These are phyloP conservation scores for Laticauda colubrina DNA, from an alignment of 2,113 vertebrate genomes.

Conservation along the genomic window DNA sequence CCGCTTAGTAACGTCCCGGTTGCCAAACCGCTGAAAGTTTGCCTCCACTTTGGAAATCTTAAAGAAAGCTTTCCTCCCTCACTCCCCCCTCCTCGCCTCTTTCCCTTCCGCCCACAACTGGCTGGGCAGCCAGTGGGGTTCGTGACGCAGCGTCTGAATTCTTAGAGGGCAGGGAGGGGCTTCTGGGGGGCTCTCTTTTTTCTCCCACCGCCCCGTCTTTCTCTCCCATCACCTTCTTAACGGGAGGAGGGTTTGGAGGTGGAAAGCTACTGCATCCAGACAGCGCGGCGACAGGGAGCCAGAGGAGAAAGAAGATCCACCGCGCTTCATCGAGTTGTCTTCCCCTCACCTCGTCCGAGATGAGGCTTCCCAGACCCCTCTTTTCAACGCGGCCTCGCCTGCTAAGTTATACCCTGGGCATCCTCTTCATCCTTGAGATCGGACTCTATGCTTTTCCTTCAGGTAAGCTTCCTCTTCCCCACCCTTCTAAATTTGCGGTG, in stretches of 20 bases:
- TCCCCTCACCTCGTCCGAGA: background rate
- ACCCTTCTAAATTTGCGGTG: background rate
- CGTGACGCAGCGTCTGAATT: constrained; percentile 33
- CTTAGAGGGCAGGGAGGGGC: constrained; percentile 13
- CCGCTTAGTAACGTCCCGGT: background rate
- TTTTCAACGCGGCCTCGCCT: background rate
- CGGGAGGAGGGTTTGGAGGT: background rate
- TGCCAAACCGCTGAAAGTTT: constrained; percentile 21
- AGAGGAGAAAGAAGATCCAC: background rate
- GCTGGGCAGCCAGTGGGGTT: constrained; percentile 26
- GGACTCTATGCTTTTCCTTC: background rate
- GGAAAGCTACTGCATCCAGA: background rate
- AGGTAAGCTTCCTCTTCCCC: background rate
- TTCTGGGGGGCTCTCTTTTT: background rate
- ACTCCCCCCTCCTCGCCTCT: too few relatives aligned
- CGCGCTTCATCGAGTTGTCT: too few relatives aligned
- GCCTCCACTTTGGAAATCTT: constrained; percentile 19
- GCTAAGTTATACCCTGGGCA: background rate
- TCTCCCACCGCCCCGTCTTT: background rate
- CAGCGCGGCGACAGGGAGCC: background rate
- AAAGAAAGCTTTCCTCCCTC: background rate
- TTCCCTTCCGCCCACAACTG: constrained; percentile 23
- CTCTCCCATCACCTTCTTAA: background rate
- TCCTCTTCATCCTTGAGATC: background rate
- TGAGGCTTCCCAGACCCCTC: background rate